Evolutionary conservation across 2,113 vertebrate species (phyloP).

Genomic region (Phylloscopus whistleri): DNA sequence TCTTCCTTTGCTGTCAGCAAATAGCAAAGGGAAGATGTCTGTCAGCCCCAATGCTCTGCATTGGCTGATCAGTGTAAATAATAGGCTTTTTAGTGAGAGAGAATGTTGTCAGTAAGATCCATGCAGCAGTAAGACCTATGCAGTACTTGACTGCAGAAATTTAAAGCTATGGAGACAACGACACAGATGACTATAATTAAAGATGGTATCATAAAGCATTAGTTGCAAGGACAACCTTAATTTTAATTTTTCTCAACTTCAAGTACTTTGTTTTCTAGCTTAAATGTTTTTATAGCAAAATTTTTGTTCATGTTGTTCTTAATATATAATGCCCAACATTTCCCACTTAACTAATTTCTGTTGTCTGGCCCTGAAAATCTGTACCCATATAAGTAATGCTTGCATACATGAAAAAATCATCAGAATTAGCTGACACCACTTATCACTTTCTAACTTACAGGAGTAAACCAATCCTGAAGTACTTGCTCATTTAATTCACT

Average conservation of each 20-base stretch:
- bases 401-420: neutral
- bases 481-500: neutral
- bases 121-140: neutral
- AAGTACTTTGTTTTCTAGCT: neutral
- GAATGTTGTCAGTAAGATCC: constrained; percentile 6
- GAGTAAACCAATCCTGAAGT: neutral
- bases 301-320: neutral
- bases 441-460: neutral
- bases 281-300: neutral
- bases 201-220: constrained; percentile 19
- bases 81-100: neutral
- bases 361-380: neutral
- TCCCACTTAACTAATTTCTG: neutral
- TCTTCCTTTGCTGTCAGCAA: neutral
- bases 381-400: neutral
- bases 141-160: neutral
- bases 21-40: neutral
- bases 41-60: neutral
- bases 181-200: neutral
- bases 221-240: constrained; percentile 22
- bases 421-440: neutral
- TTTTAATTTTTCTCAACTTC: neutral
- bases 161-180: constrained; percentile 3
- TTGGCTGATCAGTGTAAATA: neutral
- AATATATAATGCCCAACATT: neutral